These are phyloP conservation scores for Sus cebifrons DNA, from an alignment of 2,797 vertebrate genomes.

Conservation along the genomic window DNA sequence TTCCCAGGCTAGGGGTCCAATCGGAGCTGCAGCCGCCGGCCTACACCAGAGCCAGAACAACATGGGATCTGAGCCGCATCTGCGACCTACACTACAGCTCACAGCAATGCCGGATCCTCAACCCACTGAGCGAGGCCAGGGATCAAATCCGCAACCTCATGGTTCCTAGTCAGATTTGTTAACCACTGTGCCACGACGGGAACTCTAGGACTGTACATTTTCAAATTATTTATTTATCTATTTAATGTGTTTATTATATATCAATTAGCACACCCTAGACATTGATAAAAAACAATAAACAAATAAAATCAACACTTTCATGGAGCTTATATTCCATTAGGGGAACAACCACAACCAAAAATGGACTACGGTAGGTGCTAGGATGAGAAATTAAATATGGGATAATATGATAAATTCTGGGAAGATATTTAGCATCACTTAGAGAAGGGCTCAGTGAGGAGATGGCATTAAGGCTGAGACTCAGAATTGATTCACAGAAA, in stretches of 20 bases:
- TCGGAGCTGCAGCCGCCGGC: too few species aligned
- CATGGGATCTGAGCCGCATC: too few species aligned
- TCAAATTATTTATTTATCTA: not conserved
- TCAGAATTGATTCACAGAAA: not conserved
- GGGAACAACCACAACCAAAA: not conserved
- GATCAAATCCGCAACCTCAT: too few species aligned
- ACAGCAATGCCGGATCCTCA: too few species aligned
- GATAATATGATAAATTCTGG: not conserved
- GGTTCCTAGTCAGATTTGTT: too few species aligned
- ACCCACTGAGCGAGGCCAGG: too few species aligned
- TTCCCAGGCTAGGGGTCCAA: too few species aligned
- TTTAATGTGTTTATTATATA: not conserved
- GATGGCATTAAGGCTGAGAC: not conserved
- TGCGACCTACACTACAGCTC: too few species aligned
- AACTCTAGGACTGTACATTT: not conserved
- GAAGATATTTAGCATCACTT: not conserved
- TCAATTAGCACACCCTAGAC: not conserved
- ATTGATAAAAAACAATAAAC: not conserved
- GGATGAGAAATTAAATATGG: conserved; percentile 4
- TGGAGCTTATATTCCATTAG: not conserved
- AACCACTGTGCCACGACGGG: too few species aligned
- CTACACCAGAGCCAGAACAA: too few species aligned
- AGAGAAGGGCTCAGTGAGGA: not conserved
- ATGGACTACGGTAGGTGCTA: not conserved
- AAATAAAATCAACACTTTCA: not conserved